phyloP scores from a whole-genome alignment of 2,113 vertebrate genomes.

The Ctenodactylus gundi region DNA sequence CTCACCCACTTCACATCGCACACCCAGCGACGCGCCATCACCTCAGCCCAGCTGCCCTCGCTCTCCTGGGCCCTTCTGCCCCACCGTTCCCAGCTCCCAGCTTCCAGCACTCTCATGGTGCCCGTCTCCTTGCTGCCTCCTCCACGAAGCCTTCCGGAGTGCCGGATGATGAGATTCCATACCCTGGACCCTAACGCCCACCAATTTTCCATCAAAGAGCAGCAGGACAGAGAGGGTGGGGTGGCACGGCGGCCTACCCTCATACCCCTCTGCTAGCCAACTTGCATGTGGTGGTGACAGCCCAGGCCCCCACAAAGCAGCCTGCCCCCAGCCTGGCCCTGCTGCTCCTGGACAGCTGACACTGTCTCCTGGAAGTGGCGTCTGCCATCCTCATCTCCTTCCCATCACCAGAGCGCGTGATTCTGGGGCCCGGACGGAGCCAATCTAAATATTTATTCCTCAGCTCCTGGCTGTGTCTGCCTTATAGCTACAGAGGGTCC shows the following conservation, averaged over 20 bases:
- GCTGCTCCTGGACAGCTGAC: background rate
- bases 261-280: background rate
- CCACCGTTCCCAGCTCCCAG: background rate
- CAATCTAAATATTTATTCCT: slow-evolving; percentile 74
- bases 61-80: background rate
- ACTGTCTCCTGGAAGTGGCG: background rate
- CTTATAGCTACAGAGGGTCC: background rate
- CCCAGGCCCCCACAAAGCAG: background rate
- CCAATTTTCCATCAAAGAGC: background rate
- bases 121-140: background rate
- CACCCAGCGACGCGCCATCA: background rate
- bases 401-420: background rate
- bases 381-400: background rate
- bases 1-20: no score
- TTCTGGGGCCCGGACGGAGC: slow-evolving; percentile 23
- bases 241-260: no score
- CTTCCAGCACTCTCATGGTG: background rate
- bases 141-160: background rate
- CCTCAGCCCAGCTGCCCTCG: background rate
- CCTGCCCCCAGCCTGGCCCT: background rate
- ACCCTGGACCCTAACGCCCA: background rate
- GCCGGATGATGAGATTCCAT: background rate
- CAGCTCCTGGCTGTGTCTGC: slow-evolving; percentile 21
- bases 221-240: background rate
- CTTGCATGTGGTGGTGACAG: fast-evolving